phyloP scores from a whole-genome alignment of 35 echinoderm and acorn worm species.

The Strongylocentrotus purpuratus region DNA sequence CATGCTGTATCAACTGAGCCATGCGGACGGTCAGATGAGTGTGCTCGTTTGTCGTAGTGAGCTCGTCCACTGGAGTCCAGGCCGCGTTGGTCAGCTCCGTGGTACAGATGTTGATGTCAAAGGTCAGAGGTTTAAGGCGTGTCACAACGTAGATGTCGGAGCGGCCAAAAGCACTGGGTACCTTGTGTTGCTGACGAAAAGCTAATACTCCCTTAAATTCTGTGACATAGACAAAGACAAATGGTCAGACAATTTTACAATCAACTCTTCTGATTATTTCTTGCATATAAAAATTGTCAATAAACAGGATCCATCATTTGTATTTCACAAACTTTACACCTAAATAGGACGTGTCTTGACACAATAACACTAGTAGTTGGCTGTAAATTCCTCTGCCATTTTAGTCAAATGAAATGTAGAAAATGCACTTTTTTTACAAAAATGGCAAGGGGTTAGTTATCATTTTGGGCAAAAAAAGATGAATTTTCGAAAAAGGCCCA shows the following conservation, averaged over 20 bases:
- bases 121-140: slow-evolving; percentile 82
- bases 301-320: not conserved
- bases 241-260: not conserved
- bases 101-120: slow-evolving; percentile 86
- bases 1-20: slow-evolving; percentile 60
- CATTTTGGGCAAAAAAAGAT: no score
- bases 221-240: slow-evolving; percentile 18
- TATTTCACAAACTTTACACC: not conserved
- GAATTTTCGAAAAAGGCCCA: no score
- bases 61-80: slow-evolving; percentile 80
- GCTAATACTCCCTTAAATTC: slow-evolving; percentile 90
- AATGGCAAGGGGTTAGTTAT: no score
- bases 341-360: no score
- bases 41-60: slow-evolving; percentile 56
- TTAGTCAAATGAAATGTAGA: no score
- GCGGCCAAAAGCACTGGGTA: slow-evolving; percentile 79
- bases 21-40: slow-evolving; percentile 68
- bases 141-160: slow-evolving; percentile 98
- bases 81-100: slow-evolving; percentile 77
- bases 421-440: no score
- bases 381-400: no score
- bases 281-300: not conserved
- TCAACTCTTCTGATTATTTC: no score
- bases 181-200: slow-evolving; percentile 92
- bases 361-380: no score